These are phyloP conservation scores for Idaea biselata DNA, from an alignment of 2,888 invertebrate species.

Conservation along the genomic window DNA sequence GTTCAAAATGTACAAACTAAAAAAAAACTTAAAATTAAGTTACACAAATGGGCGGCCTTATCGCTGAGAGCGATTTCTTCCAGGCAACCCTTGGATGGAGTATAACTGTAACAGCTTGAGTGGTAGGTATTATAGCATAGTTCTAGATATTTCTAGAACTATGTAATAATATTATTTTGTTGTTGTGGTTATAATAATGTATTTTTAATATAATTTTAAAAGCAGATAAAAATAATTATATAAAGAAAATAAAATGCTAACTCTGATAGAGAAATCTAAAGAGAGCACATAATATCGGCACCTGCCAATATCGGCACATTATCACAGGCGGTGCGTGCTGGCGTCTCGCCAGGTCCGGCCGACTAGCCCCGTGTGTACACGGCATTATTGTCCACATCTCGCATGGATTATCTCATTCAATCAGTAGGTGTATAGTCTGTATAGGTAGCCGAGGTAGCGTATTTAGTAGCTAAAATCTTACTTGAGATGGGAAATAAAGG, in stretches of 20 bases:
- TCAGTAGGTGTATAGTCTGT: background rate
- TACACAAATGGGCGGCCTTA: too few species aligned
- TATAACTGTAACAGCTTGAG: too few species aligned
- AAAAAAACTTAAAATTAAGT: too few species aligned
- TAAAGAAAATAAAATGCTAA: background rate
- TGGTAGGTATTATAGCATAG: too few species aligned
- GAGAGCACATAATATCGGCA: background rate
- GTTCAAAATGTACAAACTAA: too few species aligned
- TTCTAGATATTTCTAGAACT: too few species aligned
- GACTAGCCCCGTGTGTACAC: background rate
- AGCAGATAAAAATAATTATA: too few species aligned
- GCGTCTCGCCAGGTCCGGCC: background rate
- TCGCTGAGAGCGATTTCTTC: too few species aligned
- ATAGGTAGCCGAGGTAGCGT: background rate
- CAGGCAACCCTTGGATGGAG: too few species aligned
- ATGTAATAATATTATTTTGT: too few species aligned
- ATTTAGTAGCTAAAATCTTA: background rate
- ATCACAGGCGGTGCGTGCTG: background rate
- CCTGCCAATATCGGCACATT: conserved; percentile 1
- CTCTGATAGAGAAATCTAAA: background rate
- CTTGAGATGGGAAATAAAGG: background rate
- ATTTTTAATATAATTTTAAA: too few species aligned
- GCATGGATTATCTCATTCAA: background rate
- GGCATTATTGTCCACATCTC: background rate
- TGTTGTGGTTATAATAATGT: too few species aligned